Evolutionary conservation across 2,797 vertebrate species (phyloP), one percentile per base, ranked within the genome.

Genomic region (Peromyscus nudipes): DNA sequence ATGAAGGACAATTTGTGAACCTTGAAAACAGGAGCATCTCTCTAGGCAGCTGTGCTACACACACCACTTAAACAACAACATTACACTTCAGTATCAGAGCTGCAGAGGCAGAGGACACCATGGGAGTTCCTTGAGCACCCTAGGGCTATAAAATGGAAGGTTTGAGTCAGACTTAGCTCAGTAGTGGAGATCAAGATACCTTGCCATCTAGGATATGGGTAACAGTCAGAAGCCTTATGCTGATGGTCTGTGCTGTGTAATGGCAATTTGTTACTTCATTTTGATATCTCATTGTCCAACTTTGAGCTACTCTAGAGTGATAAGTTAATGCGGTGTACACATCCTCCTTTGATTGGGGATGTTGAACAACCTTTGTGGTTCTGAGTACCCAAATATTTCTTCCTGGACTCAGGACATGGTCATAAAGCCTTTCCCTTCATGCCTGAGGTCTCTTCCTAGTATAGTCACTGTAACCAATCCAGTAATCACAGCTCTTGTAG

Each of bases 311-410:
- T 82, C 1, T 23, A 8, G 65, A 71, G 2, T 40, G 80, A 55
- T 82, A 64, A 92, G 55, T 40, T 46, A 89, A 65, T 5, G 19
- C 43, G 8, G 4, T 57, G 76, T 55, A 34, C 64, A 1, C 3
- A 6, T 0, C 3, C 2, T 67, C 4, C 89, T 37, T 86, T 31
- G 40, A 55, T 52, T 87, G 62, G 3, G 27, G 12, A 14, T 1
- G 23, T 14, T 40, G 52, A 93, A 57, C 19, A 46, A 40, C 40
- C 76, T 82, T 14, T 55, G 10, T 12, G 31, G 2, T 8, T 88
- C 29, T 71, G 64, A 84, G 67, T 60, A 90, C 73, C 16, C 67
- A 76, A 87, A 43, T 27, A 55, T 81, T 88, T 95, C 76, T 85
- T 34, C 62, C 25, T 85, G 40, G 60, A 90, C 1, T 37, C 49